Conservation (phyloP, 1,140 invertebrate species). For the Octopus bimaculoides region DNA sequence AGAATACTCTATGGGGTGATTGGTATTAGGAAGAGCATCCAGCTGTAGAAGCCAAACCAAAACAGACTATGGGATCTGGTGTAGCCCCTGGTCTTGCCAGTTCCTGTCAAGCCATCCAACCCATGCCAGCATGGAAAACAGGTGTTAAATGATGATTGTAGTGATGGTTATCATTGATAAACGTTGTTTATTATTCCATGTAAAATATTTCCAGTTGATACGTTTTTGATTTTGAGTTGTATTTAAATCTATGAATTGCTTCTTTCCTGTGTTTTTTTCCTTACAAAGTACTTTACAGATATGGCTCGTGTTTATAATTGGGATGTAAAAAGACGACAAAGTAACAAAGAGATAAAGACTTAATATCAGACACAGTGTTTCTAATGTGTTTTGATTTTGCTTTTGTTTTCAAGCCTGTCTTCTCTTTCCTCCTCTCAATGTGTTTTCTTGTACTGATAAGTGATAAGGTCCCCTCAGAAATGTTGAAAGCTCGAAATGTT, state of each 20-base stretch:
- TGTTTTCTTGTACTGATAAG: too few relatives aligned
- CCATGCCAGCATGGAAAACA: neutral
- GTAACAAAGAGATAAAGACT: slow-evolving; percentile 55
- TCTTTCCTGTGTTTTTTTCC: slow-evolving; percentile 16
- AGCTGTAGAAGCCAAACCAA: too few relatives aligned
- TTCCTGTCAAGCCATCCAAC: too few relatives aligned
- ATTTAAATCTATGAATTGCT: neutral
- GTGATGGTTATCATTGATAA: neutral
- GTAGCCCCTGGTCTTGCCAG: too few relatives aligned
- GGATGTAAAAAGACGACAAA: slow-evolving; percentile 86
- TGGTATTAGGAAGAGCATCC: too few relatives aligned
- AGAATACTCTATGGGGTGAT: too few relatives aligned
- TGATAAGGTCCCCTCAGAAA: too few relatives aligned
- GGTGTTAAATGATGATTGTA: neutral
- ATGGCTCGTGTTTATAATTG: slow-evolving; percentile 96
- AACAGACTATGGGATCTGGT: too few relatives aligned
- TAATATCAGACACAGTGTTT: neutral
- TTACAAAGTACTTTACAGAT: slow-evolving; percentile 37
- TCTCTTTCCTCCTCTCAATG: too few relatives aligned
- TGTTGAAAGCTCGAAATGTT: too few relatives aligned
- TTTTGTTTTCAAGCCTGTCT: too few relatives aligned
- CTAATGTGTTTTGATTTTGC: too few relatives aligned
- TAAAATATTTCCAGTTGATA: neutral
- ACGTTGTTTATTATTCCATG: neutral
- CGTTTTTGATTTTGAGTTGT: neutral